Percentiles rank a stretch among this genome's conserved stretches.
phyloP scores from a whole-genome alignment of 30 jellyfish, hydroid and myxozoan species.

The Aurelia aurita complex sp. Pacific region DNA sequence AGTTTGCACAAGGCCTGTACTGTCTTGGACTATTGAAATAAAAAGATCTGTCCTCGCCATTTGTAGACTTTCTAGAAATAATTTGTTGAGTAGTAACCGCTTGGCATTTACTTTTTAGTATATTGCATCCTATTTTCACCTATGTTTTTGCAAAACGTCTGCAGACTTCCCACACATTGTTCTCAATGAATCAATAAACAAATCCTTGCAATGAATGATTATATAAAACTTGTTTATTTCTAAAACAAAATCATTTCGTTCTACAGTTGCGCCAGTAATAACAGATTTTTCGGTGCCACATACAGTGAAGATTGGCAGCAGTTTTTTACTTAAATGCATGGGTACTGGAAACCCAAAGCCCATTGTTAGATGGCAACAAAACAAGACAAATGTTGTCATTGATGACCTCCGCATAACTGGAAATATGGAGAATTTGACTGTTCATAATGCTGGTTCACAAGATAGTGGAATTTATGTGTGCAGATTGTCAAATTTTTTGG shows the following conservation, averaged over 20 bases:
- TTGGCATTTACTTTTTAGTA: too few relatives aligned
- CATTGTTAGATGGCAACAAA: slow-evolving; percentile 20
- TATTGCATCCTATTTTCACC: too few relatives aligned
- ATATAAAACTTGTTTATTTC: too few relatives aligned
- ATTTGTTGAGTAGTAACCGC: too few relatives aligned
- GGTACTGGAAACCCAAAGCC: slow-evolving; percentile 65
- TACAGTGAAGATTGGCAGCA: slow-evolving; percentile 18
- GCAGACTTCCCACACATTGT: too few relatives aligned
- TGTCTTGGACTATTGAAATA: too few relatives aligned
- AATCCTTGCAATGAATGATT: too few relatives aligned
- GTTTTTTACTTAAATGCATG: slow-evolving; percentile 27
- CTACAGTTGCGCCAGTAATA: slow-evolving; percentile 43
- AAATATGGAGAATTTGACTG: slow-evolving; percentile 3
- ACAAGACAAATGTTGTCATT: slow-evolving; percentile 13
- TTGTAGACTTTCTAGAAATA: too few relatives aligned
- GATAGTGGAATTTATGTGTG: slow-evolving; percentile 65
- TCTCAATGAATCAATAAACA: too few relatives aligned
- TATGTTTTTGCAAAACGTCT: too few relatives aligned
- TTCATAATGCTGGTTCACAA: slow-evolving; percentile 12
- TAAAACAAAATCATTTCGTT: background rate
- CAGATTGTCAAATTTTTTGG: slow-evolving; percentile 28
- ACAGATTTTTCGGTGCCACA: slow-evolving; percentile 34
- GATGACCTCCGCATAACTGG: slow-evolving; percentile 24
- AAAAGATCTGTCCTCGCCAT: too few relatives aligned
- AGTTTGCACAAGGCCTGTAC: too few relatives aligned